Evolutionary conservation across 1,140 invertebrate species (phyloP), one percentile per base, ranked within the genome.

Genomic region (Geopemphigus sp.): DNA sequence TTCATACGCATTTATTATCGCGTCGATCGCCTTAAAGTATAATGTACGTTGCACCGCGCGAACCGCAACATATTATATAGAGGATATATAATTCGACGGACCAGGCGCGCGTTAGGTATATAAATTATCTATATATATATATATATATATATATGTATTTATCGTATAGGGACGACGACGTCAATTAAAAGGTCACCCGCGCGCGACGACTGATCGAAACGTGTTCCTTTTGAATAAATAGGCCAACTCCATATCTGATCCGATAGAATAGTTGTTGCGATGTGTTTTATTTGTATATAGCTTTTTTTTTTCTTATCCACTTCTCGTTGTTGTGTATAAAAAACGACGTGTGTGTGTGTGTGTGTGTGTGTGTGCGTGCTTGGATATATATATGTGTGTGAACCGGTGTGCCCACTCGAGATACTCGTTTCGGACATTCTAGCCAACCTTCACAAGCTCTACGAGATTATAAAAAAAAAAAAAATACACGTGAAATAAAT

Each of bases 381-480:
- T 47, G 47, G 17, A 47, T 3, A 39, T 56, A 54, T 54, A 53
- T 73, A 17, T 56, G 10, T 61, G 45, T 63, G 22, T 47, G 74
- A 78, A 78, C 74, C 74, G 74, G 74, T 78, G 74, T 78, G 57
- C 74, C 74, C 74, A 78, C 74, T 78, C 74, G 57, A 78, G 56
- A 78, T 78, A 78, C 74, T 78, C 74, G 74, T 78, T 78, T 78
- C 74, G 74, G 74, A 78, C 74, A 59, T 78, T 78, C 74, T 78
- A 78, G 57, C 57, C 74, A 78, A 78, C 74, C 74, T 78, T 78
- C 74, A 63, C 45, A 29, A 78, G 74, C 57, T 63, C 22, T 61
- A 76, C 56, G 47, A 50, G 66, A 70, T 54, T 53, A 72, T 29
- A 26, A 24, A 6, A 54, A 26, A 54, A 45, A 68, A 24, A 59